Evolutionary conservation across 2,888 invertebrate species (phyloP).

Genomic region (Rhagonycha fulva): DNA sequence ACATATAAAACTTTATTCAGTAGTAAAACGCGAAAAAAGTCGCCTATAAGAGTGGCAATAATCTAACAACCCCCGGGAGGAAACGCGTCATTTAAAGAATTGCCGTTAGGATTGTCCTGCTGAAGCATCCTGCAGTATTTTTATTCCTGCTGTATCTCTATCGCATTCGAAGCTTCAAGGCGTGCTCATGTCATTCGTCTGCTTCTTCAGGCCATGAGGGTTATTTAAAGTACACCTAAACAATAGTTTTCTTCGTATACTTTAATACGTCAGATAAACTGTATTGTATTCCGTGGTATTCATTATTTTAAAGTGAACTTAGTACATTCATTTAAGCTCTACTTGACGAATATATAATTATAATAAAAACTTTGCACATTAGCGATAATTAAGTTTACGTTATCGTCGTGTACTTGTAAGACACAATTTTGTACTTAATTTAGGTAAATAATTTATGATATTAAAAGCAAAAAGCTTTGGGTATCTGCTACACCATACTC

Average conservation of each 20-base stretch:
- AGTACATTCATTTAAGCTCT: neutral
- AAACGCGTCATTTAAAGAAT: conserved; percentile 37
- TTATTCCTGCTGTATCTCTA: conserved; percentile 28
- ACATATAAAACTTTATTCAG: conserved; percentile 17
- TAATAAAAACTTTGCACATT: neutral
- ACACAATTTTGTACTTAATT: conserved; percentile 12
- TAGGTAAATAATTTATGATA: conserved; percentile 20
- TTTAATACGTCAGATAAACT: conserved; percentile 3
- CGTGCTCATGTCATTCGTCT: conserved; percentile 18
- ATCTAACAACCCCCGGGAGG: conserved; percentile 39
- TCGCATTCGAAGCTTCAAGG: conserved; percentile 18
- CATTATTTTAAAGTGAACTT: neutral
- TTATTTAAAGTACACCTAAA: conserved; percentile 27
- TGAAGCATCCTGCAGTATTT: conserved; percentile 23
- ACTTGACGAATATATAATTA: neutral
- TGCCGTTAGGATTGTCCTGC: conserved; percentile 32
- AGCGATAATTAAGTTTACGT: neutral
- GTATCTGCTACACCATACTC: conserved; percentile 14
- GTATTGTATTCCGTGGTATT: neutral
- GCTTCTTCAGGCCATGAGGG: conserved; percentile 14
- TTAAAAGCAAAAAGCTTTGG: conserved; percentile 15
- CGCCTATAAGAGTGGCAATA: conserved; percentile 34
- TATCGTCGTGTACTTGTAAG: neutral
- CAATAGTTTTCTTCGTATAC: conserved; percentile 21
- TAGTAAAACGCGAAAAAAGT: conserved; percentile 24